These are phyloP conservation scores for Bostrychus sinensis DNA, from an alignment of 2,113 vertebrate species.

Conservation along the genomic window DNA sequence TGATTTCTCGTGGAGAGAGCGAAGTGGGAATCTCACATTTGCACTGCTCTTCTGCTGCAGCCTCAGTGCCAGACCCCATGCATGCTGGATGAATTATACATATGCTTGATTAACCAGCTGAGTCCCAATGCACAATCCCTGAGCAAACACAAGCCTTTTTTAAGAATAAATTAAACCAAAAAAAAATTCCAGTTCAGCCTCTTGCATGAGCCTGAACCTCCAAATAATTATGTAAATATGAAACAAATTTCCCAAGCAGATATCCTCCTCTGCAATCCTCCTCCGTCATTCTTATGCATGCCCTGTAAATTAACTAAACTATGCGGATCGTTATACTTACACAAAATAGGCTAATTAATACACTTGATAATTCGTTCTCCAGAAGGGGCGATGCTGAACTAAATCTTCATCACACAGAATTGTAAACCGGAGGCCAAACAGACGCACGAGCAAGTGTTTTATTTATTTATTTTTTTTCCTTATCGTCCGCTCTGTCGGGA, in stretches of 20 bases:
- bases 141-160: slow-evolving; percentile 67
- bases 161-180: slow-evolving; percentile 69
- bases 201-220: slow-evolving; percentile 60
- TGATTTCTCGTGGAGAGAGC: slow-evolving; percentile 34
- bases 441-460: slow-evolving; percentile 40
- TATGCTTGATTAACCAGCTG: slow-evolving; percentile 73
- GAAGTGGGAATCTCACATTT: slow-evolving; percentile 56
- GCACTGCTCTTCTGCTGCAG: slow-evolving; percentile 48
- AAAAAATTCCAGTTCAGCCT: slow-evolving; percentile 54
- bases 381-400: slow-evolving; percentile 60
- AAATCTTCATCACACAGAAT: slow-evolving; percentile 68
- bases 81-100: slow-evolving; percentile 70
- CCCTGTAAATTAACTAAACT: slow-evolving; percentile 73
- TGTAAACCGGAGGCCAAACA: slow-evolving; percentile 61
- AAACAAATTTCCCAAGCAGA: slow-evolving; percentile 73
- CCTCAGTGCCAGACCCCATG: slow-evolving; percentile 58
- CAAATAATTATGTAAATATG: slow-evolving; percentile 77
- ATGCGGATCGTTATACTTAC: slow-evolving; percentile 73
- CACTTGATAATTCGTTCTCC: slow-evolving; percentile 73
- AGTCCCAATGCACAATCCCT: slow-evolving; percentile 64
- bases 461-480: neutral
- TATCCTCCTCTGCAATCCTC: slow-evolving; percentile 71
- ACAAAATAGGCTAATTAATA: slow-evolving; percentile 80
- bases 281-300: slow-evolving; percentile 71
- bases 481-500: slow-evolving; percentile 23